These are phyloP conservation scores for Athetis lepigone DNA, from an alignment of 2,888 invertebrate species.

Conservation along the genomic window DNA sequence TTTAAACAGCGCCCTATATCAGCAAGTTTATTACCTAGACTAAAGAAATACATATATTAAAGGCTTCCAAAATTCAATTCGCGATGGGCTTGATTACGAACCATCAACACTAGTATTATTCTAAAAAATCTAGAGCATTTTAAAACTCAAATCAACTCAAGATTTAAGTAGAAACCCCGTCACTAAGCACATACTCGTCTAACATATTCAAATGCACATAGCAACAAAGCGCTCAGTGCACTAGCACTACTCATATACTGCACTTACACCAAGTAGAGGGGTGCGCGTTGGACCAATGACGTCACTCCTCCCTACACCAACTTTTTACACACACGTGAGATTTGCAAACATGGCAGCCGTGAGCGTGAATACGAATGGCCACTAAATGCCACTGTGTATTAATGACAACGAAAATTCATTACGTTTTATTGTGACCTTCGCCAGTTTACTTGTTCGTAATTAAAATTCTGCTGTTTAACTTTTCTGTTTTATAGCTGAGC, in stretches of 20 bases:
- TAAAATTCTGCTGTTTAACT: constrained; percentile 64
- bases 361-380: constrained; percentile 70
- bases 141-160: constrained; percentile 3
- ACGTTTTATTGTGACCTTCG: constrained; percentile 59
- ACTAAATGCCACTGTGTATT: constrained; percentile 65
- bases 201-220: constrained; percentile 52
- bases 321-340: constrained; percentile 68
- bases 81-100: too few species aligned
- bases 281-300: constrained; percentile 87
- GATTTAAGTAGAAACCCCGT: constrained; percentile 18
- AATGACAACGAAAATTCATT: constrained; percentile 59
- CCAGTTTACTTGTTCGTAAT: constrained; percentile 57
- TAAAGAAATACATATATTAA: too few species aligned
- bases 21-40: too few species aligned
- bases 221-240: constrained; percentile 54
- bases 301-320: constrained; percentile 73
- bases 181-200: constrained; percentile 38
- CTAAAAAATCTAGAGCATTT: constrained; percentile 10
- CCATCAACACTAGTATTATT: background rate
- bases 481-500: constrained; percentile 56
- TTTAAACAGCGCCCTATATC: background rate
- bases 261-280: constrained; percentile 65
- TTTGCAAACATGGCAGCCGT: constrained; percentile 73
- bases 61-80: too few species aligned
- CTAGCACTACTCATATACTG: constrained; percentile 55